A percentile compares a stretch with the other conserved stretches of the same genome.
phyloP scores from a whole-genome alignment of 2,888 invertebrate genomes.

The Luffia ferchaultella region DNA sequence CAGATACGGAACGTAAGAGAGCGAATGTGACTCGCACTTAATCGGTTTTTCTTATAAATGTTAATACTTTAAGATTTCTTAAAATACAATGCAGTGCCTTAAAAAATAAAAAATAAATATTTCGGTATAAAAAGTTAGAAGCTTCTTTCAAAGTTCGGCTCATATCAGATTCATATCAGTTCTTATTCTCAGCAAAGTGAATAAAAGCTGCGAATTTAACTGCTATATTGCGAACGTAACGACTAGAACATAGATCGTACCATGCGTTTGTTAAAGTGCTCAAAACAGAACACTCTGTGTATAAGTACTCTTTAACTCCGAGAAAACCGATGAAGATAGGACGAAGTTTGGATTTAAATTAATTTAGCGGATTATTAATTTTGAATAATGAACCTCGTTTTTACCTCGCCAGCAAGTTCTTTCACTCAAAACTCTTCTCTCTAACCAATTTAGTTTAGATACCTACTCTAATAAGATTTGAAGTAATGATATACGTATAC shows the following conservation, averaged over 20 bases:
- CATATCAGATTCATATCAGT: background rate
- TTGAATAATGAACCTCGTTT: conserved; percentile 48
- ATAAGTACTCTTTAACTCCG: background rate
- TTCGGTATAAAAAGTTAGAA: background rate
- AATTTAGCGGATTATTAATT: conserved; percentile 61
- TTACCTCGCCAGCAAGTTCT: conserved; percentile 19
- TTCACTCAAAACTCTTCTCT: background rate
- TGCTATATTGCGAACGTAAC: background rate
- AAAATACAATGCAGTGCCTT: background rate
- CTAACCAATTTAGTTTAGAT: conserved; percentile 14
- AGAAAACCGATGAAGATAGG: conserved; percentile 33
- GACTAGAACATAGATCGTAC: background rate
- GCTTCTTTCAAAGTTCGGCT: background rate
- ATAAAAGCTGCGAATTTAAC: background rate
- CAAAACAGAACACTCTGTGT: background rate
- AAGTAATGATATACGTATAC: conserved; percentile 13
- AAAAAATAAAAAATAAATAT: background rate
- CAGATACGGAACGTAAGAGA: no score
- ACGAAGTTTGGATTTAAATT: conserved; percentile 51
- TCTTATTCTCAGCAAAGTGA: background rate
- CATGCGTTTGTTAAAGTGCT: background rate
- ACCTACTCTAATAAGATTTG: conserved; percentile 18
- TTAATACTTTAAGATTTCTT: no score
- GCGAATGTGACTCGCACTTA: no score
- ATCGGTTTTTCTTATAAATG: no score